Evolutionary conservation across 2,888 invertebrate genomes (phyloP).

Genomic region (Mesorhabditis belari): DNA sequence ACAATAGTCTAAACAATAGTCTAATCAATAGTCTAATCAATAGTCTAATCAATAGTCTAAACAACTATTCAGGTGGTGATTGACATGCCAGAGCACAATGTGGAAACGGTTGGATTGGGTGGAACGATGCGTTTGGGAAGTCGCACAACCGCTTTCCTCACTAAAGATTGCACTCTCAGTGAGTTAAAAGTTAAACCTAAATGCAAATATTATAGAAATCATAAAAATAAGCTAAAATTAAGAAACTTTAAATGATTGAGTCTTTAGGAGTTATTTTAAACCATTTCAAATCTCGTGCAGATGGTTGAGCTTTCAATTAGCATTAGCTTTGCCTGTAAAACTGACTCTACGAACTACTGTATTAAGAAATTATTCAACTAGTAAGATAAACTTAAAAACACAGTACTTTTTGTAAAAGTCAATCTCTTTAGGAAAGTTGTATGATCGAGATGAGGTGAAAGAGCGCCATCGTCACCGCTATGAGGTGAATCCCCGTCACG

Average conservation of each 20-base stretch:
- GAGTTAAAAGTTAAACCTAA: conserved; percentile 7
- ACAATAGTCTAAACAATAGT: background rate
- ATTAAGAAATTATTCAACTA: too few relatives aligned
- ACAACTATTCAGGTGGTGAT: conserved; percentile 64
- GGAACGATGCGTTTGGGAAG: conserved; percentile 98
- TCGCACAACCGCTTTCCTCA: conserved; percentile 74
- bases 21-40: background rate
- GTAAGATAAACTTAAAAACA: too few relatives aligned
- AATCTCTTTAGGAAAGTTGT: conserved; percentile 35
- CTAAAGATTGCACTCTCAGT: conserved; percentile 56
- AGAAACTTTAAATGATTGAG: too few relatives aligned
- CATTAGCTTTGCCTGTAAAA: too few relatives aligned
- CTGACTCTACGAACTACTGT: too few relatives aligned
- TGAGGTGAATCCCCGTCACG: conserved; percentile 81
- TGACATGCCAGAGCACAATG: conserved; percentile 97
- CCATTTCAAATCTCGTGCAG: too few relatives aligned
- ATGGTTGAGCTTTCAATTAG: too few relatives aligned
- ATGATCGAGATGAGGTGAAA: conserved; percentile 63
- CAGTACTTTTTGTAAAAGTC: too few relatives aligned
- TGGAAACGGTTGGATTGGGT: conserved; percentile 71
- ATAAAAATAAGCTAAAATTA: background rate
- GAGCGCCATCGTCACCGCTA: conserved; percentile 94
- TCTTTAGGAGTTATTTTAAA: too few relatives aligned
- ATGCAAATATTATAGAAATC: background rate
- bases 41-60: too few relatives aligned